Evolutionary conservation across 2,888 invertebrate species (phyloP).

Genomic region (Phyllotreta striolata): DNA sequence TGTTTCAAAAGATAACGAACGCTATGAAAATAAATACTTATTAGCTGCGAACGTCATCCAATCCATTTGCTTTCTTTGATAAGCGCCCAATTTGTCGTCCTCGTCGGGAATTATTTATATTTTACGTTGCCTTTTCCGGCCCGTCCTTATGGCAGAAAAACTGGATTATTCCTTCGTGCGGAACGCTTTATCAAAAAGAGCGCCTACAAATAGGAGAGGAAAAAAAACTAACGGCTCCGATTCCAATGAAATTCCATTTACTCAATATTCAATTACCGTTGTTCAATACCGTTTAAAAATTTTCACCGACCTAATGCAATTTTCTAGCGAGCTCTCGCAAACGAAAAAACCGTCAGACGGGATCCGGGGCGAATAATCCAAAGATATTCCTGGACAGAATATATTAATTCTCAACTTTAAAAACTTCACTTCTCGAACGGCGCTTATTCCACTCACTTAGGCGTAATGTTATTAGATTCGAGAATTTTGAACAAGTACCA

Average conservation of each 20-base stretch:
- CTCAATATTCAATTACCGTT: slow-evolving; percentile 14
- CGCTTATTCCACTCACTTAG: slow-evolving; percentile 41
- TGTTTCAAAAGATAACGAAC: too few relatives aligned
- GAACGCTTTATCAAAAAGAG: background rate
- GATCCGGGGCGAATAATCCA: slow-evolving; percentile 13
- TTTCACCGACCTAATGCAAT: slow-evolving; percentile 4
- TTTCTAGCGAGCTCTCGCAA: background rate
- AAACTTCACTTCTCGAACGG: slow-evolving; percentile 33
- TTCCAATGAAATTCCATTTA: slow-evolving; percentile 12
- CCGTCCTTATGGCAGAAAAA: too few relatives aligned
- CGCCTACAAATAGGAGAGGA: background rate
- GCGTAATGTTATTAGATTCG: slow-evolving; percentile 43
- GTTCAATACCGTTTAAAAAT: slow-evolving; percentile 2
- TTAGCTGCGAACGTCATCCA: too few relatives aligned
- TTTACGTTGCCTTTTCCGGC: too few relatives aligned
- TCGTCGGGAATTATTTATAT: too few relatives aligned
- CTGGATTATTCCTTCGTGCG: too few relatives aligned
- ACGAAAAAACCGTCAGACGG: slow-evolving; percentile 3
- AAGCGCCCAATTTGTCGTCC: too few relatives aligned
- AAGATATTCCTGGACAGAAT: slow-evolving; percentile 39
- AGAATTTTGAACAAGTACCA: slow-evolving; percentile 40
- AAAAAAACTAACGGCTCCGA: slow-evolving; percentile 1
- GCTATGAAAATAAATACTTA: too few relatives aligned
- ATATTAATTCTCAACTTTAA: slow-evolving; percentile 39
- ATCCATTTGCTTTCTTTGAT: too few relatives aligned